Base-by-base conservation (phyloP, 2,113 vertebrate genomes). In the Pelodiscus sinensis region DNA sequence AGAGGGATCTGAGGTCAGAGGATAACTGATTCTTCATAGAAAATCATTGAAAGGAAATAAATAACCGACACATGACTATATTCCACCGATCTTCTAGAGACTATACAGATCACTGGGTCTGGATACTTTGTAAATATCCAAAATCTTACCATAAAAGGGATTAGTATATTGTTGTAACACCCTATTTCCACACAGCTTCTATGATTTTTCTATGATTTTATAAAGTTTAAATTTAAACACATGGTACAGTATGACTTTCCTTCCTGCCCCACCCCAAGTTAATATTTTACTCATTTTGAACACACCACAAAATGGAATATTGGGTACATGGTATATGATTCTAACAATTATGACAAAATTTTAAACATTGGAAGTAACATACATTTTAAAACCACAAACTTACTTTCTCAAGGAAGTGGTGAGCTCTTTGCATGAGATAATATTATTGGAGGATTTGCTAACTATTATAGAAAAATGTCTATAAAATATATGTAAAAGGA, bases 1-100 rank as follows among this genome's bases (percentile, higher is more conserved):
- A 0, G 0, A 55, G 90, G 95, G 90, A 94, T 88, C 75, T 77
- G 88, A 91, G 95, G 95, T 95, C 85, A 95, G 90, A 96, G 95
- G 89, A 95, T 84, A 95, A 87, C 88, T 84, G 87, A 92, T 91
- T 95, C 88, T 73, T 93, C 87, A 87, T 77, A 86, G 35, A 71
- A 90, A 93, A 90, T 60, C 92, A 91, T 79, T 68, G 29, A 89
- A 95, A 96, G 93, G 60, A 94, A 96, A 96, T 90, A 95, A 95
- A 93, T 87, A 97, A 71, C 25, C 77, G 82, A 60, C 85, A 75
- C 79, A 91, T 95, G 22, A 87, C 58, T 25, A 58, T 11, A 60
- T 13, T 29, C 12, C 58, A 60, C 25, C 13, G 58, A 29, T 60
- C 24, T 60, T 60, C 9, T 29, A 58, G 58, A 60, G 10, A 29